Evolutionary conservation across 1,140 invertebrate species (phyloP).

Genomic region (Dinoponera quadriceps): DNA sequence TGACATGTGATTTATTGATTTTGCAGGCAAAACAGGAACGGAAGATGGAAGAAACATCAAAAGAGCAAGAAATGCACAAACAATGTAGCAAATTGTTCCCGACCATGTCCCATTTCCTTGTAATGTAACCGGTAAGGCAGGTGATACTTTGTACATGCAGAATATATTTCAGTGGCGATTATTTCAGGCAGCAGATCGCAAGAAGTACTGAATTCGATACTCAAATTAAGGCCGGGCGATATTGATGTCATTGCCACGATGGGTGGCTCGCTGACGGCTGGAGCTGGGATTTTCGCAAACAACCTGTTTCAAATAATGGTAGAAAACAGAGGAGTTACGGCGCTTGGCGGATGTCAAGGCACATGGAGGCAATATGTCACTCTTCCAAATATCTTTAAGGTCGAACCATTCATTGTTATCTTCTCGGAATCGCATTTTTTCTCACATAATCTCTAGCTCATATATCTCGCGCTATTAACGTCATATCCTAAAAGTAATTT

Average conservation of each 20-base stretch:
- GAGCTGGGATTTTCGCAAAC: slow-evolving; percentile 86
- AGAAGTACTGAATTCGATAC: slow-evolving; percentile 85
- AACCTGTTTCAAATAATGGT: slow-evolving; percentile 82
- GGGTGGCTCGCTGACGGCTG: slow-evolving; percentile 90
- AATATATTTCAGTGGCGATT: slow-evolving; percentile 5
- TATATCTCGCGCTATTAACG: too few relatives aligned
- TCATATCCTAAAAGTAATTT: too few relatives aligned
- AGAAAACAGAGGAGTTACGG: slow-evolving; percentile 86
- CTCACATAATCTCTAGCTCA: too few relatives aligned
- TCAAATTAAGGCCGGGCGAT: slow-evolving; percentile 88
- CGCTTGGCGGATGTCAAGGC: slow-evolving; percentile 86
- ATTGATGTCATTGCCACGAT: slow-evolving; percentile 90
- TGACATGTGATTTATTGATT: slow-evolving; percentile 13
- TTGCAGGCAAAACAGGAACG: slow-evolving; percentile 68
- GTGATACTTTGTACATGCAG: background rate
- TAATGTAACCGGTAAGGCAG: slow-evolving; percentile 82
- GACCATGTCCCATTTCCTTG: slow-evolving; percentile 77
- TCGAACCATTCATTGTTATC: slow-evolving; percentile 20
- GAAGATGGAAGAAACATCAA: slow-evolving; percentile 37
- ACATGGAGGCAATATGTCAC: slow-evolving; percentile 87
- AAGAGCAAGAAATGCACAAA: slow-evolving; percentile 42
- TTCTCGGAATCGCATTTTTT: too few relatives aligned
- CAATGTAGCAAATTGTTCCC: slow-evolving; percentile 66
- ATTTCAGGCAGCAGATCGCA: slow-evolving; percentile 74
- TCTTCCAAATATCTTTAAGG: slow-evolving; percentile 81